Percentiles rank a stretch among this genome's conserved stretches.
These are phyloP conservation scores for Cantharis rustica DNA, from an alignment of 2,888 invertebrate species.

Conservation along the genomic window DNA sequence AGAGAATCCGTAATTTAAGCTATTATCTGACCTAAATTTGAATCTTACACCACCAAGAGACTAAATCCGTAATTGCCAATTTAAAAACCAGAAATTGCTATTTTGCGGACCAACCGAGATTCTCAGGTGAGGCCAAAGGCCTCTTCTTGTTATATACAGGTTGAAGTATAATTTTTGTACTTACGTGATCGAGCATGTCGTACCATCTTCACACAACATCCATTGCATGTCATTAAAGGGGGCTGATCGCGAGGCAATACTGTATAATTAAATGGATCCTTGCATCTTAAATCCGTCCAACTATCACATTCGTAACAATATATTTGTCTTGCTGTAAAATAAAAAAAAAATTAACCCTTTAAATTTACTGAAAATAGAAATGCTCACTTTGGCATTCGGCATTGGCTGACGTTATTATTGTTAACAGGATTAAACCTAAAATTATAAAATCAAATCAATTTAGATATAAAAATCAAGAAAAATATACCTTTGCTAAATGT, in stretches of 20 bases:
- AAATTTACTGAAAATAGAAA: neutral
- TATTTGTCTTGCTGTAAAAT: conserved; percentile 76
- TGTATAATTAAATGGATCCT: conserved; percentile 93
- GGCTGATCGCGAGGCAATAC: conserved; percentile 87
- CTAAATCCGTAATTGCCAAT: too few species aligned
- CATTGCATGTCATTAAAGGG: conserved; percentile 85
- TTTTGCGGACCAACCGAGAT: too few species aligned
- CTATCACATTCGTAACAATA: conserved; percentile 95
- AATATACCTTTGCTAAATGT: neutral
- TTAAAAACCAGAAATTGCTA: too few species aligned
- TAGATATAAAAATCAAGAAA: neutral
- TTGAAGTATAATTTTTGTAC: conserved; percentile 50
- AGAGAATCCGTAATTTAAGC: too few species aligned
- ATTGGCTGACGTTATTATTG: conserved; percentile 54
- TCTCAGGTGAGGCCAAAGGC: too few species aligned
- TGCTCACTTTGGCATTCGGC: conserved; percentile 69
- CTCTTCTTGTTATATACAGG: too few species aligned
- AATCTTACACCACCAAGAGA: too few species aligned
- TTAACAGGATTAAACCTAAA: conserved; percentile 55
- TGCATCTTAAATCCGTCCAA: conserved; percentile 87
- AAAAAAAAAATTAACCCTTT: neutral
- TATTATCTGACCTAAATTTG: too few species aligned
- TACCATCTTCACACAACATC: conserved; percentile 96
- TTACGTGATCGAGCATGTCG: conserved; percentile 88
- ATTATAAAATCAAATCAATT: conserved; percentile 19